A percentile compares a stretch with the other conserved stretches of the same genome.
phyloP scores from a whole-genome alignment of 2,888 invertebrate species.

The Zygothrica quintamaculata region DNA sequence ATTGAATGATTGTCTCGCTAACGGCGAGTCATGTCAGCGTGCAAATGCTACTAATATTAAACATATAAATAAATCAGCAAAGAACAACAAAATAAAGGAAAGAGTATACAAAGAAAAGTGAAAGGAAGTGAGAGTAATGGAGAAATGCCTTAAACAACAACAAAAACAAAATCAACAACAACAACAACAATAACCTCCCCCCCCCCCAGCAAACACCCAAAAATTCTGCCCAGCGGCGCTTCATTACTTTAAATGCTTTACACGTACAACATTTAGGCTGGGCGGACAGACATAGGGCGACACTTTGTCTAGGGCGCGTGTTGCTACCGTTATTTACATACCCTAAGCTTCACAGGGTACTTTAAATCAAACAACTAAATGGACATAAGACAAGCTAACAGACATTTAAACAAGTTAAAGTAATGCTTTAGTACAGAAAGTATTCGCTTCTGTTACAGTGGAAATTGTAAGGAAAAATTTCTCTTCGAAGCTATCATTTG shows the following conservation, averaged over 20 bases:
- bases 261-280: constrained; percentile 72
- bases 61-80: too few relatives aligned
- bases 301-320: constrained; percentile 52
- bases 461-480: too few relatives aligned
- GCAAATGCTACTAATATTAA: constrained; percentile 64
- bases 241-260: constrained; percentile 79
- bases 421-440: too few relatives aligned
- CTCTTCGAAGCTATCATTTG: too few relatives aligned
- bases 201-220: constrained; percentile 2
- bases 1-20: constrained; percentile 63
- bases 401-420: too few relatives aligned
- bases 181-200: too few relatives aligned
- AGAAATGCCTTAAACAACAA: too few relatives aligned
- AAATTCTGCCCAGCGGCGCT: constrained; percentile 39
- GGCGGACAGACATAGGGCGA: constrained; percentile 38
- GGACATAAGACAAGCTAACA: too few relatives aligned
- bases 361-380: too few relatives aligned
- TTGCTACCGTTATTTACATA: constrained; percentile 22
- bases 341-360: not conserved
- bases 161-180: too few relatives aligned
- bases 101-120: not conserved
- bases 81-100: too few relatives aligned
- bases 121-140: constrained; percentile 1
- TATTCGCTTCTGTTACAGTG: too few relatives aligned
- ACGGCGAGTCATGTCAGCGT: constrained; percentile 60